These are phyloP conservation scores for Ophioninae sp. DNA, from an alignment of 2,888 invertebrate species.

Conservation along the genomic window DNA sequence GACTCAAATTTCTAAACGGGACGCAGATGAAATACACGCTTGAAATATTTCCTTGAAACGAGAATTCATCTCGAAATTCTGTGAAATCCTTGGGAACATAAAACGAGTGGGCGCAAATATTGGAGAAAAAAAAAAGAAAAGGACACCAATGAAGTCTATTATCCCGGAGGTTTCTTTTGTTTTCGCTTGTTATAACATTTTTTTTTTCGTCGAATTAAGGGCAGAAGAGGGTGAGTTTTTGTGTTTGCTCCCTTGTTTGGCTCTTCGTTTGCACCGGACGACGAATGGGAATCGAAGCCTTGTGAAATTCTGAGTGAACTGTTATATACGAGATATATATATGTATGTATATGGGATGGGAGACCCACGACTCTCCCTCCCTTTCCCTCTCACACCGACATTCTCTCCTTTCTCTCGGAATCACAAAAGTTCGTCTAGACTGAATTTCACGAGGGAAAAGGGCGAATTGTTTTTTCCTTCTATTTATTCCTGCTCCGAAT, in stretches of 20 bases:
- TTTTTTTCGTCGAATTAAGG: background rate
- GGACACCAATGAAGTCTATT: slow-evolving; percentile 42
- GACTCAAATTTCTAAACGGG: no score
- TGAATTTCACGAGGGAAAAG: slow-evolving; percentile 62
- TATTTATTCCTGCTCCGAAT: background rate
- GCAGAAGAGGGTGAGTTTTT: background rate
- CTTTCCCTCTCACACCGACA: slow-evolving; percentile 46
- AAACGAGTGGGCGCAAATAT: background rate
- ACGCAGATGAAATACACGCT: no score
- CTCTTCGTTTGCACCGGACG: slow-evolving; percentile 23
- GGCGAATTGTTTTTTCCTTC: slow-evolving; percentile 29
- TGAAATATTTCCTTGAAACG: no score
- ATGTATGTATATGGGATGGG: background rate
- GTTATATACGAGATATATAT: background rate
- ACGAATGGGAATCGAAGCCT: slow-evolving; percentile 36
- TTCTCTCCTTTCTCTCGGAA: slow-evolving; percentile 65
- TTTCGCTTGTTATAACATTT: background rate
- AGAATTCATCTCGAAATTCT: no score
- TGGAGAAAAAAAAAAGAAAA: background rate
- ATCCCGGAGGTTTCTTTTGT: slow-evolving; percentile 16
- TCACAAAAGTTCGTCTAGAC: slow-evolving; percentile 73
- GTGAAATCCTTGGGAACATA: no score
- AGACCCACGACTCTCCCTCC: background rate
- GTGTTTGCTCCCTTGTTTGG: background rate
- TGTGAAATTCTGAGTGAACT: slow-evolving; percentile 6